A percentile compares a stretch with the other conserved stretches of the same genome.
phyloP scores from a whole-genome alignment of 2,888 invertebrate species.

The Sinhomidia bicolor region DNA sequence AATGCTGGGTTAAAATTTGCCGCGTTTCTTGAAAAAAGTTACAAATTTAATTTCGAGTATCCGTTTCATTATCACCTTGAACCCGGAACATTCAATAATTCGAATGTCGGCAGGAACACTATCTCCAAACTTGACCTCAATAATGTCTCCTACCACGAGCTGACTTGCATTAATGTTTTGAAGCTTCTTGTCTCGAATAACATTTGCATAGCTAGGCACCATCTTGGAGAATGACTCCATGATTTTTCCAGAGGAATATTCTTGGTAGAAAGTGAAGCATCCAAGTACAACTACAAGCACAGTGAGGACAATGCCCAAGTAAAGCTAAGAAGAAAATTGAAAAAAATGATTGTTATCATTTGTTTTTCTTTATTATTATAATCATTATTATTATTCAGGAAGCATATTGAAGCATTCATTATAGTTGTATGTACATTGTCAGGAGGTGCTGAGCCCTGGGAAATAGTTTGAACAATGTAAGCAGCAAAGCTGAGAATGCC shows the following conservation, averaged over 20 bases:
- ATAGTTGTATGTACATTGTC: too few species aligned
- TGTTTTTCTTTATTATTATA: too few species aligned
- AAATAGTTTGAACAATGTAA: slow-evolving; percentile 70
- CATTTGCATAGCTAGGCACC: slow-evolving; percentile 82
- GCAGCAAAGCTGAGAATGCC: slow-evolving; percentile 78
- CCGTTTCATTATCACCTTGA: too few species aligned
- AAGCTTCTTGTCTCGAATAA: slow-evolving; percentile 75
- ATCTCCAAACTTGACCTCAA: slow-evolving; percentile 85
- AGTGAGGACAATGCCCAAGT: slow-evolving; percentile 84
- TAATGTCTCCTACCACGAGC: slow-evolving; percentile 83
- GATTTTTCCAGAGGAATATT: slow-evolving; percentile 82
- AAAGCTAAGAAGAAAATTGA: slow-evolving; percentile 81
- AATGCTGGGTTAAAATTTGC: too few species aligned
- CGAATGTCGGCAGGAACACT: slow-evolving; percentile 85
- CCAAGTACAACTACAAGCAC: slow-evolving; percentile 84
- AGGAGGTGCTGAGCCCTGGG: slow-evolving; percentile 69
- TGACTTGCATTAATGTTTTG: slow-evolving; percentile 62
- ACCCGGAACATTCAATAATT: slow-evolving; percentile 83
- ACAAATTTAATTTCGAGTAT: too few species aligned
- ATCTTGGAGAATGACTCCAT: slow-evolving; percentile 85
- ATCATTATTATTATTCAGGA: too few species aligned
- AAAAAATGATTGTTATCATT: too few species aligned
- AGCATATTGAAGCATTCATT: too few species aligned
- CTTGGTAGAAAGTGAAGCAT: slow-evolving; percentile 84
- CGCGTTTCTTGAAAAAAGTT: too few species aligned